Conservation (phyloP, 1,140 invertebrate species). For the Asobara japonica region DNA sequence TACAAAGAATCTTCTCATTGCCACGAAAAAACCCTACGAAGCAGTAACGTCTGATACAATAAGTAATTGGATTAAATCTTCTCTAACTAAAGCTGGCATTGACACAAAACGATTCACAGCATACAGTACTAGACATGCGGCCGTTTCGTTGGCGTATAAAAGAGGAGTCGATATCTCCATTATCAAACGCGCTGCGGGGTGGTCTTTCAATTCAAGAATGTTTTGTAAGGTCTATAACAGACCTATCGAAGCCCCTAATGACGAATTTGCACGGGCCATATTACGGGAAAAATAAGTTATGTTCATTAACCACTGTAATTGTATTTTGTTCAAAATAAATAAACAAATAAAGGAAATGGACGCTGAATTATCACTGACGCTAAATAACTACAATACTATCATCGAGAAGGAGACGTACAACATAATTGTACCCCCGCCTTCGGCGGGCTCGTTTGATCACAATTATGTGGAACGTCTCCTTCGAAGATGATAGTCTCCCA, state of each 20-base stretch:
- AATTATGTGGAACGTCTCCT: neutral
- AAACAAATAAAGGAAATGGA: neutral
- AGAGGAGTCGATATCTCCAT: slow-evolving; percentile 42
- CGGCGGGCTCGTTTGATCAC: neutral
- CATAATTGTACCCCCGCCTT: neutral
- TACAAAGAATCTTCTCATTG: slow-evolving; percentile 14
- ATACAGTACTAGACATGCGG: slow-evolving; percentile 48
- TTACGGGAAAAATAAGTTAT: neutral
- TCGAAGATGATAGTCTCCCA: neutral
- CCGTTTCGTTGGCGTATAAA: slow-evolving; percentile 44
- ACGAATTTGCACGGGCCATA: neutral
- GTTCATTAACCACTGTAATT: neutral
- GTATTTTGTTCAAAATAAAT: neutral
- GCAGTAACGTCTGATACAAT: slow-evolving; percentile 24
- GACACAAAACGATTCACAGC: slow-evolving; percentile 39
- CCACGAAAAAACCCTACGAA: slow-evolving; percentile 24
- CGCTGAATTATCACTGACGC: neutral
- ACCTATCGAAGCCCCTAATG: neutral
- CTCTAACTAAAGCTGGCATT: slow-evolving; percentile 24
- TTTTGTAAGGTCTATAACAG: slow-evolving; percentile 50
- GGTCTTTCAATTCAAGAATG: slow-evolving; percentile 38
- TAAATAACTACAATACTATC: neutral
- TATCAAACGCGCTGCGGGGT: slow-evolving; percentile 49
- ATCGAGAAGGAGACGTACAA: neutral
- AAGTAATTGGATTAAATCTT: slow-evolving; percentile 29